These are phyloP conservation scores for Staurois parvus DNA, from an alignment of 2,797 vertebrate genomes.

Conservation along the genomic window DNA sequence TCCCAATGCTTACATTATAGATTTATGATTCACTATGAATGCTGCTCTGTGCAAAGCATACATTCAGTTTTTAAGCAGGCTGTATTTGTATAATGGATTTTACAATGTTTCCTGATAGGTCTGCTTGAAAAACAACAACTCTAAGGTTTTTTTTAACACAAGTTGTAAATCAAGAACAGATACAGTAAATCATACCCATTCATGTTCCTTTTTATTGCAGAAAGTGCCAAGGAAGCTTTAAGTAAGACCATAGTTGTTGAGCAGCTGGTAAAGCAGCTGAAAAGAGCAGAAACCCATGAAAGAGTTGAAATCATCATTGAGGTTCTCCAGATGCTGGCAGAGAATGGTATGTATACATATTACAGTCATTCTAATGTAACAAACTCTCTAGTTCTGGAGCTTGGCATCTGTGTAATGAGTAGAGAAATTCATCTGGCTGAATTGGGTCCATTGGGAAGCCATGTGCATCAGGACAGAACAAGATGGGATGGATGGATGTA, in stretches of 20 bases:
- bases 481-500: constrained; percentile 13
- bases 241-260: constrained; percentile 79
- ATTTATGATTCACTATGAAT: neutral
- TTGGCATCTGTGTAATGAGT: constrained; percentile 30
- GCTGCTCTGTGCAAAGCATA: neutral
- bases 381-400: neutral
- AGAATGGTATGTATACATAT: constrained; percentile 81
- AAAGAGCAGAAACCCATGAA: constrained; percentile 83
- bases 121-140: neutral
- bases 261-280: constrained; percentile 83
- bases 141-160: neutral
- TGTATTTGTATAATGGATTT: neutral
- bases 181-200: neutral
- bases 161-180: neutral
- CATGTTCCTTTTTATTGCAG: constrained; percentile 68
- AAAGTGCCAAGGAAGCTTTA: constrained; percentile 83
- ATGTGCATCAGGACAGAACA: constrained; percentile 34
- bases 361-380: constrained; percentile 20
- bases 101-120: neutral
- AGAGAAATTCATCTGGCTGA: constrained; percentile 18
- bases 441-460: constrained; percentile 22
- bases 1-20: neutral
- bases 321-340: constrained; percentile 84
- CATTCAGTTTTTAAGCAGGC: neutral
- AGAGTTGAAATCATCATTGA: constrained; percentile 87